phyloP scores from a whole-genome alignment of 2,113 vertebrate genomes.

The Alligator sinensis region DNA sequence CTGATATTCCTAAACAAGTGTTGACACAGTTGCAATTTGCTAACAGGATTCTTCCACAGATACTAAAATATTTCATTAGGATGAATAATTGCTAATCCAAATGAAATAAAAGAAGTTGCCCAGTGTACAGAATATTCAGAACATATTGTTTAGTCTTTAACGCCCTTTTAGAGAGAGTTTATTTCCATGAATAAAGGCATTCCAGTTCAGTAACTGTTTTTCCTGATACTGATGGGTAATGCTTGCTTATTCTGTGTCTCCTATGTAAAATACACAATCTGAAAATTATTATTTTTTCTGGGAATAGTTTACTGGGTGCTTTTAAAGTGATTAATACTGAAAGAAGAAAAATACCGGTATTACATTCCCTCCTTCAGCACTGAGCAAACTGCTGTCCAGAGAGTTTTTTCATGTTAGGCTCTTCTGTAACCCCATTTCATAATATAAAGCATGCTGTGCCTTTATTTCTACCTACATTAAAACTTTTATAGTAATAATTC shows the following conservation, averaged over 20 bases:
- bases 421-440: not conserved
- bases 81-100: not conserved
- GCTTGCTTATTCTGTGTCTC: not conserved
- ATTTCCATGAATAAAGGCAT: not conserved
- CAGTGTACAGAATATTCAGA: not conserved
- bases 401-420: not conserved
- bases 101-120: not conserved
- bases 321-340: not conserved
- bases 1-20: not conserved
- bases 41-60: not conserved
- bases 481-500: constrained; percentile 15
- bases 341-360: not conserved
- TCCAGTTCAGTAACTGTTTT: not conserved
- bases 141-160: not conserved
- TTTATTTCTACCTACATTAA: constrained; percentile 9
- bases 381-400: not conserved
- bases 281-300: not conserved
- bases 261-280: not conserved
- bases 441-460: not conserved
- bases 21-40: not conserved
- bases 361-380: not conserved
- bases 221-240: not conserved
- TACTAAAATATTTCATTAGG: not conserved
- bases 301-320: not conserved
- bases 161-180: not conserved